phyloP scores from a whole-genome alignment of 2,113 vertebrate species.

The Cheilinus undulatus region DNA sequence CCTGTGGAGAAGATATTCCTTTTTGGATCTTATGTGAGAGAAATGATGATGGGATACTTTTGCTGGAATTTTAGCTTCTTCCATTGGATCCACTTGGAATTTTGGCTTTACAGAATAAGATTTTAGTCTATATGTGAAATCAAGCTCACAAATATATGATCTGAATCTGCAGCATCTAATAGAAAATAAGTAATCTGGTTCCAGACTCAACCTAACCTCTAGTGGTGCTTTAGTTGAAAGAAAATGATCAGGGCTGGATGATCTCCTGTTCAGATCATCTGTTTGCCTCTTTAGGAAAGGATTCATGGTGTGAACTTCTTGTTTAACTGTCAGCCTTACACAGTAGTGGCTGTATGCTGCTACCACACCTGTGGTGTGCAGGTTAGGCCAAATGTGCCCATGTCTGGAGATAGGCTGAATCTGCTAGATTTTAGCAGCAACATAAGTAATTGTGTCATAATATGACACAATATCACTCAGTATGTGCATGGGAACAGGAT shows the following conservation, averaged over 20 bases:
- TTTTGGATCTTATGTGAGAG: too few species aligned
- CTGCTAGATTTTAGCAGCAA: too few species aligned
- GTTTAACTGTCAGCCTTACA: background rate
- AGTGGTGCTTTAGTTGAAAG: too few species aligned
- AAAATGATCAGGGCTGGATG: too few species aligned
- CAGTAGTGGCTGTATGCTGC: background rate
- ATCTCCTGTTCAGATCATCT: background rate
- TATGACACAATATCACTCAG: too few species aligned
- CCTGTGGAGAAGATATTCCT: slow-evolving; percentile 19
- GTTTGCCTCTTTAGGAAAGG: background rate
- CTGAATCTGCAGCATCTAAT: too few species aligned
- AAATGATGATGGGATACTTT: too few species aligned
- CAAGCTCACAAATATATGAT: too few species aligned
- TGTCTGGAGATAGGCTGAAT: background rate
- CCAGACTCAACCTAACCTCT: too few species aligned
- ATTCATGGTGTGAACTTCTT: background rate
- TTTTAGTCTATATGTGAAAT: slow-evolving; percentile 27
- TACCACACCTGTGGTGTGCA: background rate
- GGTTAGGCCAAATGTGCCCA: background rate
- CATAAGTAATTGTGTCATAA: too few species aligned
- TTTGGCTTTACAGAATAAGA: slow-evolving; percentile 47
- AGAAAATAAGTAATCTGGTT: too few species aligned
- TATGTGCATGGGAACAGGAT: too few species aligned
- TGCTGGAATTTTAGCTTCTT: slow-evolving; percentile 24
- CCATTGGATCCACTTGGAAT: slow-evolving; percentile 11